Conservation (phyloP, 2,797 vertebrate species). For the Falco novaeseelandiae region DNA sequence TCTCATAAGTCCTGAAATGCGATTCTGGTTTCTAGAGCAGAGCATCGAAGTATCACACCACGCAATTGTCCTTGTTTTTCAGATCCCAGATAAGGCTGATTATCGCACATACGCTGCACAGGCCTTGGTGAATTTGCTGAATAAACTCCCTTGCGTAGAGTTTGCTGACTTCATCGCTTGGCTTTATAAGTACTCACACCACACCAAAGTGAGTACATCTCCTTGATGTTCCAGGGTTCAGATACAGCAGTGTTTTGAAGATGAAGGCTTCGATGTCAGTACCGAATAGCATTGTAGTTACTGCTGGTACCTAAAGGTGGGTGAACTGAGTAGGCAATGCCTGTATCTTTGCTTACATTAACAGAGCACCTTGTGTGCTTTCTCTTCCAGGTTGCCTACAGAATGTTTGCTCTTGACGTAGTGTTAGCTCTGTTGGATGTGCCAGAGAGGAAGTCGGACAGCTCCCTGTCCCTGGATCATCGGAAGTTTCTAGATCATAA, state of each 20-base stretch:
- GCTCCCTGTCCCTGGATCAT: conserved; percentile 71
- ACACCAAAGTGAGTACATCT: conserved; percentile 78
- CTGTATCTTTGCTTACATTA: background rate
- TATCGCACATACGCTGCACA: conserved; percentile 85
- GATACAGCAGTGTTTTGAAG: background rate
- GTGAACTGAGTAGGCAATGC: background rate
- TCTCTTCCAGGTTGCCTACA: conserved; percentile 79
- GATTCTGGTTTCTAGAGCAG: background rate
- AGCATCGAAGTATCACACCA: background rate
- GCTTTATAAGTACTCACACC: conserved; percentile 85
- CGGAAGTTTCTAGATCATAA: conserved; percentile 82
- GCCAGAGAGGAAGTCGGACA: conserved; percentile 77
- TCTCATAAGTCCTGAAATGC: background rate
- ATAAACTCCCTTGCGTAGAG: conserved; percentile 76
- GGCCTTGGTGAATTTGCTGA: conserved; percentile 82
- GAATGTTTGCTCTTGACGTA: conserved; percentile 91
- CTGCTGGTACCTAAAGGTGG: background rate
- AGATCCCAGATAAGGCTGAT: conserved; percentile 94
- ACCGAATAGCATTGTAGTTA: background rate
- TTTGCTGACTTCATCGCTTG: conserved; percentile 88
- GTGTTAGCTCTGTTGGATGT: conserved; percentile 86
- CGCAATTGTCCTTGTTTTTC: conserved; percentile 18
- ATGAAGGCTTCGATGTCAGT: background rate
- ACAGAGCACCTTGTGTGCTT: background rate
- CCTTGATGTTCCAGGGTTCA: background rate